Percentiles rank a stretch among this genome's conserved stretches.
These are phyloP conservation scores for Dasyurus viverrinus DNA, from an alignment of 2,113 vertebrate genomes.

Conservation along the genomic window DNA sequence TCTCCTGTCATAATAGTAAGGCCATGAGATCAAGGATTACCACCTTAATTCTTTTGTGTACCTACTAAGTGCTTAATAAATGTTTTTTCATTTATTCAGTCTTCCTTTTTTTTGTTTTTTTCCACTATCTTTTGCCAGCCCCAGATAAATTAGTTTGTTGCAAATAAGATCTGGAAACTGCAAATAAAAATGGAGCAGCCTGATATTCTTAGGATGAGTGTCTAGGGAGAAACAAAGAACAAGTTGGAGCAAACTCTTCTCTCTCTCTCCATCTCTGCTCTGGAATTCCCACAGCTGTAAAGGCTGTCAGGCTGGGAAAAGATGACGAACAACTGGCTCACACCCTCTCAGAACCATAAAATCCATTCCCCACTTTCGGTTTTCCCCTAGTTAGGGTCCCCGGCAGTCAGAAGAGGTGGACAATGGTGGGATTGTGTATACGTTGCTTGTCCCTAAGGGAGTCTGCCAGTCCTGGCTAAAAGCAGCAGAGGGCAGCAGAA, in stretches of 20 bases:
- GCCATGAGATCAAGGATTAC: background rate
- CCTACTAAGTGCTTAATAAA: background rate
- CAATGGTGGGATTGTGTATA: background rate
- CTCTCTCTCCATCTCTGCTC: background rate
- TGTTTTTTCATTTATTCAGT: background rate
- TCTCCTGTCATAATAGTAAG: background rate
- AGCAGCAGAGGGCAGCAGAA: conserved; percentile 69
- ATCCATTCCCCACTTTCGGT: background rate
- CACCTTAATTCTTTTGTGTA: background rate
- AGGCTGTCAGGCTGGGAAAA: background rate
- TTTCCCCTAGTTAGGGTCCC: background rate
- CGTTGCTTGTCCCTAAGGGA: background rate
- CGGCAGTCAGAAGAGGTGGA: background rate
- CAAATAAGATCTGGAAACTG: background rate
- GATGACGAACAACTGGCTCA: background rate
- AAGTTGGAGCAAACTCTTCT: background rate
- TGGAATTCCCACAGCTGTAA: fast-evolving
- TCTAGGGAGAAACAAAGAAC: background rate
- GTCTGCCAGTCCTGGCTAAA: background rate
- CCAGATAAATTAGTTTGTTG: background rate
- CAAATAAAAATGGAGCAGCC: background rate
- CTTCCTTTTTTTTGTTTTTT: background rate
- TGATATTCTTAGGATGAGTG: background rate
- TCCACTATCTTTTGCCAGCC: background rate
- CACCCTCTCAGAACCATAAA: background rate